These are phyloP conservation scores for Macaria notata DNA, from an alignment of 2,888 invertebrate genomes.

Conservation along the genomic window DNA sequence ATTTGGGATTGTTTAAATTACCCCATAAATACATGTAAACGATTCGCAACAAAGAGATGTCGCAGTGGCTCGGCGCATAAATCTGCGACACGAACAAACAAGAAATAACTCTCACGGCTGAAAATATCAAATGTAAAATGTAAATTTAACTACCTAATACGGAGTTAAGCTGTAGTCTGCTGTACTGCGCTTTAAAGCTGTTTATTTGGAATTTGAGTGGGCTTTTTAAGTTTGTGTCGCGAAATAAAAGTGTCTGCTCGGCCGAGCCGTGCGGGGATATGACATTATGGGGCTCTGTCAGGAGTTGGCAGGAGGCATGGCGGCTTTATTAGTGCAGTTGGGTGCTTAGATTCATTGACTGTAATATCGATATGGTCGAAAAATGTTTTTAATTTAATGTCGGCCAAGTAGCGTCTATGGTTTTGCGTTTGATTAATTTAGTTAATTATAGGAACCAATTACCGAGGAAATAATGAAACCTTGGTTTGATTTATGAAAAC, in stretches of 20 bases:
- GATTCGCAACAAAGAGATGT: slow-evolving; percentile 67
- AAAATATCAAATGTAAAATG: slow-evolving; percentile 79
- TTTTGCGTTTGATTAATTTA: too few species aligned
- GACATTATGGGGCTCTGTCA: slow-evolving; percentile 54
- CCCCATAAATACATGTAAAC: slow-evolving; percentile 73
- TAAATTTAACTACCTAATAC: slow-evolving; percentile 80
- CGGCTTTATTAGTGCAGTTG: too few species aligned
- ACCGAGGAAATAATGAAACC: too few species aligned
- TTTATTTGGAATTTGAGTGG: slow-evolving; percentile 75
- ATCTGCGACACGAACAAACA: slow-evolving; percentile 60
- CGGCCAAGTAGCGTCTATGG: too few species aligned
- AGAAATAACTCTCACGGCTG: slow-evolving; percentile 75
- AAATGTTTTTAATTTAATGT: too few species aligned
- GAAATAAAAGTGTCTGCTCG: slow-evolving; percentile 78
- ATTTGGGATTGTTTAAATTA: slow-evolving; percentile 67
- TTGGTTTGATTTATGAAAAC: too few species aligned
- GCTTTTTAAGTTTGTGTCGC: slow-evolving; percentile 75
- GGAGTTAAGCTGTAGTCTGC: slow-evolving; percentile 55
- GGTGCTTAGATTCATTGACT: too few species aligned
- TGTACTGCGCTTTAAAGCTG: slow-evolving; percentile 70
- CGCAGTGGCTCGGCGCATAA: slow-evolving; percentile 60
- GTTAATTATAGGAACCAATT: too few species aligned
- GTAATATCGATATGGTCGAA: too few species aligned
- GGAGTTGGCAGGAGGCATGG: too few species aligned
- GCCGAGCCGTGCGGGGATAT: slow-evolving; percentile 57